Evolutionary conservation across 2,888 invertebrate genomes (phyloP), one percentile per base, ranked within the genome.

Genomic region (Calameuta idolon): DNA sequence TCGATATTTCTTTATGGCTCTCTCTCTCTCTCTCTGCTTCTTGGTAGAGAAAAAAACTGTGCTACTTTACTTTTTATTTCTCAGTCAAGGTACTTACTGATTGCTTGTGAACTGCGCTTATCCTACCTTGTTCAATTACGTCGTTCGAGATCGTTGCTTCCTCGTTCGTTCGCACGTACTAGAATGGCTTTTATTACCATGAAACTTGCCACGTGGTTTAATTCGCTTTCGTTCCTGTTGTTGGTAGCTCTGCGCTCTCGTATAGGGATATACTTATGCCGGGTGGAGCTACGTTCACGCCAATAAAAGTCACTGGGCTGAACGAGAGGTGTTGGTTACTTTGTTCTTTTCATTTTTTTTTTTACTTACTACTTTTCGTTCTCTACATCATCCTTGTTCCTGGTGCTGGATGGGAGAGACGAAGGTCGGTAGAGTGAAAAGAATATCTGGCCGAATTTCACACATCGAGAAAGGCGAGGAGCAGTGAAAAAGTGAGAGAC

Each of bases 401-500:
- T 55, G 23, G 55, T 23, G 55, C 23, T 55, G 55, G 23, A 55
- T 55, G 9, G 23, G 23, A 55, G 55, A 23, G 23, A 23, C 0
- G 23, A 55, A 55, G 55, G 23, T 23, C 55, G 55, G 55, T 1
- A 9, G 9, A 5, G 55, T 55, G 55, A 55, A 9, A 23, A 55
- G 23, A 23, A 55, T 55, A 23, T 55, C 5, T 55, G 55, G 23
- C 55, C 23, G 23, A 23, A 55, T 55, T 55, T 23, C 9, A 15
- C 55, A 55, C 55, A 9, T 9, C 0, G 23, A 40, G 23, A 9
- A 23, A 23, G 4, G 9, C 40, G 23, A 55, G 55, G 55, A 5
- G 30, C 31, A 34, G 30, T 69, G 68, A 77, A 30, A 55, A 68
- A 74, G 69, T 69, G 74, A 71, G 33, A 74, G 77, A 74, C 55